Percentiles rank a stretch among this genome's conserved stretches.
phyloP scores from a whole-genome alignment of 2,888 invertebrate genomes.

The Lasioglossum vierecki region DNA sequence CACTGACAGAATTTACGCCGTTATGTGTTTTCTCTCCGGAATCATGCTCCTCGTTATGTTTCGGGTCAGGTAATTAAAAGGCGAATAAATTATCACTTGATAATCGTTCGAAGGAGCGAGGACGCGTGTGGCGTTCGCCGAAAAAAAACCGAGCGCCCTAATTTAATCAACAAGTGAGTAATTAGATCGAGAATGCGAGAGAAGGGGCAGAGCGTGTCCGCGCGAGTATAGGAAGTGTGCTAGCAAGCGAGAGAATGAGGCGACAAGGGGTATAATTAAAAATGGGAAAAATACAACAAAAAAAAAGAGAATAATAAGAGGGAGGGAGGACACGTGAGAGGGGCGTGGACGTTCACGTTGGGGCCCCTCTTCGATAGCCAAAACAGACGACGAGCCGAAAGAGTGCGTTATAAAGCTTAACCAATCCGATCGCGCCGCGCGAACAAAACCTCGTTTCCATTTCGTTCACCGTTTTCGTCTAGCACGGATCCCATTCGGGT shows the following conservation, averaged over 20 bases:
- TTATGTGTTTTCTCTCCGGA: background rate
- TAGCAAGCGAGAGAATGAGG: background rate
- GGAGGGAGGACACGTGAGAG: background rate
- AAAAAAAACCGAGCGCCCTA: conserved; percentile 20
- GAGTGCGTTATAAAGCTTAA: conserved; percentile 33
- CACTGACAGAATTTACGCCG: background rate
- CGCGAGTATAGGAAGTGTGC: background rate
- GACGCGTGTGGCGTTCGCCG: conserved; percentile 24
- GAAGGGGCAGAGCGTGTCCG: background rate
- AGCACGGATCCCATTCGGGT: background rate
- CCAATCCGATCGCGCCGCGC: conserved; percentile 11
- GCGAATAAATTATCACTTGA: background rate
- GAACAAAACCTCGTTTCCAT: conserved; percentile 32
- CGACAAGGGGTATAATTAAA: conserved; percentile 19
- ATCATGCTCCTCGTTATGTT: background rate
- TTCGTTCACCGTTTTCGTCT: conserved; percentile 16
- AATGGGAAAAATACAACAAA: conserved; percentile 36
- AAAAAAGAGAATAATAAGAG: background rate
- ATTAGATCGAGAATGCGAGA: conserved; percentile 18
- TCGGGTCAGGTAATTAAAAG: background rate
- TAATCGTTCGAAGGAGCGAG: conserved; percentile 12
- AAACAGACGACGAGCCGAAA: conserved; percentile 40
- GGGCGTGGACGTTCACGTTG: conserved; percentile 8
- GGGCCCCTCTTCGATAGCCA: conserved; percentile 45
- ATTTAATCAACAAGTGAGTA: conserved; percentile 23